These are phyloP conservation scores for Pagrus major DNA, from an alignment of 2,113 vertebrate species.

Conservation along the genomic window DNA sequence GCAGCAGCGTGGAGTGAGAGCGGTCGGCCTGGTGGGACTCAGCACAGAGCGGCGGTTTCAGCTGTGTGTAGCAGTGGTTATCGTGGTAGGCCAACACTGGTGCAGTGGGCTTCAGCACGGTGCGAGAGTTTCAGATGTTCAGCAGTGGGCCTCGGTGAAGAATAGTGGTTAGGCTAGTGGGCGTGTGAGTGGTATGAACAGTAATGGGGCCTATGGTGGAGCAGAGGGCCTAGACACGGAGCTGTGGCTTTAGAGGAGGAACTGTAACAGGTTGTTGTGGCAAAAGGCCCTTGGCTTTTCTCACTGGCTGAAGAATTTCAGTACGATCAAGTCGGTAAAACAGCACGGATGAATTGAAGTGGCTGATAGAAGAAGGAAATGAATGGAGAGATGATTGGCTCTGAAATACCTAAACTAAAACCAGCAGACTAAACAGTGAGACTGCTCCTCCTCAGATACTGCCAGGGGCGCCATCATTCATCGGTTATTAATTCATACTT, in stretches of 20 bases:
- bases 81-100: constrained; percentile 72
- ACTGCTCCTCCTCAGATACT: constrained; percentile 53
- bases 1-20: constrained; percentile 67
- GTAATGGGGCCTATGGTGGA: constrained; percentile 40
- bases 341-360: constrained; percentile 32
- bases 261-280: constrained; percentile 70
- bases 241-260: constrained; percentile 60
- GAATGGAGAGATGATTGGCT: constrained; percentile 56
- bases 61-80: constrained; percentile 79
- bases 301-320: constrained; percentile 15
- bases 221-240: constrained; percentile 52
- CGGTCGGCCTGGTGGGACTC: constrained; percentile 70
- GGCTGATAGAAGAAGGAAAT: constrained; percentile 54
- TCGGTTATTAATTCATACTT: constrained; percentile 73
- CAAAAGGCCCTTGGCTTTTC: constrained; percentile 37
- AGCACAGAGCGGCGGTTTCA: constrained; percentile 72
- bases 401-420: constrained; percentile 57
- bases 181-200: constrained; percentile 64
- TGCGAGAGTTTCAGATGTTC: constrained; percentile 70
- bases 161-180: constrained; percentile 65
- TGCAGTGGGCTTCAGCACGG: constrained; percentile 62
- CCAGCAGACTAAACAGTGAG: constrained; percentile 73
- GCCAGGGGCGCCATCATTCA: constrained; percentile 66
- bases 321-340: constrained; percentile 21
- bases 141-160: constrained; percentile 56